Base-by-base conservation (phyloP, 2,797 vertebrate genomes). In the Rhinella marina region DNA sequence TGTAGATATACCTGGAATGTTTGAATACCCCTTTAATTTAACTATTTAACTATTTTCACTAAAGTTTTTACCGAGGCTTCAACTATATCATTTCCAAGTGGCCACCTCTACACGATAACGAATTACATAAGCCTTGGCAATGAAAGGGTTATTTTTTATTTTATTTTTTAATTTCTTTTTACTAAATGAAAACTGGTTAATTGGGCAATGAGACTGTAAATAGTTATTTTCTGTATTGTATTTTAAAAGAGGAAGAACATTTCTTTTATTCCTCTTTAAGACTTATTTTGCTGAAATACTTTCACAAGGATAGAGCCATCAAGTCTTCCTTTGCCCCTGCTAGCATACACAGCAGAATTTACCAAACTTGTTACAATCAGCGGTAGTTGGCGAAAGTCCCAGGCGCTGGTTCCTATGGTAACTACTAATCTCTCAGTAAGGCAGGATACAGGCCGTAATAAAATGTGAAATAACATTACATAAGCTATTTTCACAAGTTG, bases 381-480 rank as follows among this genome's bases (percentile, higher is more conserved):
- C 59, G 59, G 73, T 64, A 23, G 59, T 78, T 85, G 84, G 84
- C 84, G 78, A 61, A 62, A 64, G 59, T 64, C 84, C 84, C 84
- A 62, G 73, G 66, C 59, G 25, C 59, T 62, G 41, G 84, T 85
- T 85, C 25, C 84, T 54, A 85, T 50, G 73, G 84, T 62, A 66
- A 78, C 73, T 48, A 52, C n/a, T 85, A 85, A 85, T 77, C 83
- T 77, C 70, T 48, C 73, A 78, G 56, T 75, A 61, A 75, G 56
- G 50, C 56, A 62, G 70, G 70, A 75, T 75, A 57, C 68, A 84
- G 27, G 29, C 10, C 7, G 41, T 85, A 52, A 62, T 50, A 62
- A 64, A 64, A 77, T 66, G 84, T 64, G 84, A 85, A 78, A 85
- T 77, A 85, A 85, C 73, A 78, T 85, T 85, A 78, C 84, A 85